Base-by-base conservation (phyloP, 2,888 invertebrate species). In the Acanthosepion esculentum region DNA sequence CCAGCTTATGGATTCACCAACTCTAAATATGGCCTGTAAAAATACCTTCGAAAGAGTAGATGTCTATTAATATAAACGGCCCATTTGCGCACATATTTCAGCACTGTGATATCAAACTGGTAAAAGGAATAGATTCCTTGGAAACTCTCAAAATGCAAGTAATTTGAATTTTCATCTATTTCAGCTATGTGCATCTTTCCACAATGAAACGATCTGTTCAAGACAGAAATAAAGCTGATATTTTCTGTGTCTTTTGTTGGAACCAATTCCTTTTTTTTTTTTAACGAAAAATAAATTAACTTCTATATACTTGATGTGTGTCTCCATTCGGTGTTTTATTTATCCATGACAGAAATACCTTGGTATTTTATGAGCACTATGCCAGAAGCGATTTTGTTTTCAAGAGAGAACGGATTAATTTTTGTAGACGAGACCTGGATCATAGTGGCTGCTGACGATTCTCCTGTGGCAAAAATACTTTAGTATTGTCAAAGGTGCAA, bases 271-370 rank as follows among this genome's bases (percentile, higher is more conserved):
- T 41, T 12, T 78, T 29, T 41, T 12, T 78, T 29, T 78, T 78
- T 78, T 78, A 78, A 78, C 78, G 78, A 78, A 78, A 78, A 78
- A 78, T 78, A 78, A 78, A 78, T 78, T 78, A 78, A 78, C 78
- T 78, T 78, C n/a, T 78, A n/a, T 78, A 78, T 78, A 26, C 29
- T 26, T 78, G 78, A n/a, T 10, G 78, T n/a, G 78, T 78, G 29
- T 78, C 78, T 78, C 29, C 29, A 78, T 78, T n/a, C n/a, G 78
- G n/a, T 29, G 29, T 29, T 10, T 29, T 78, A n/a, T 78, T 78
- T 78, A 78, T 29, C 78, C 29, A 78, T 12, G 29, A 78, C 78
- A 78, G 78, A 78, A 78, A 78, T 78, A 78, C 29, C n/a, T 78
- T 78, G 78, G 78, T 78, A 78, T 26, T 78, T 78, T n/a, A 78